Evolutionary conservation across 2,888 invertebrate species (phyloP).

Genomic region (Mesorhabditis sp.): DNA sequence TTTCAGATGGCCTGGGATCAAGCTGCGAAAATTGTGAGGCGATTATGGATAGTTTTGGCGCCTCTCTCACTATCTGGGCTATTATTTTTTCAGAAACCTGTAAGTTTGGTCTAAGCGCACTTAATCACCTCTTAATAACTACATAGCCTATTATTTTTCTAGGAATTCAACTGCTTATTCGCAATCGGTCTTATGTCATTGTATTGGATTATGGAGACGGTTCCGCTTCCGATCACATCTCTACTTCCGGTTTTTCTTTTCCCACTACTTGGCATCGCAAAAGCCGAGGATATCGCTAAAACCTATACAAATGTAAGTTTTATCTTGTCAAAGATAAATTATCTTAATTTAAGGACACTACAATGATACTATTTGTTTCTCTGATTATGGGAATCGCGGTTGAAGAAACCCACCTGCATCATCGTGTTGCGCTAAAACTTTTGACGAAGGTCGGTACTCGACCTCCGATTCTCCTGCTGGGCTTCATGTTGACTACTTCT

Average conservation of each 20-base stretch:
- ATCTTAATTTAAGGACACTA: conserved; percentile 23
- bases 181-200: conserved; percentile 27
- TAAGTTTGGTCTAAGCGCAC: too few species aligned
- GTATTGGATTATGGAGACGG: conserved; percentile 28
- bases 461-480: conserved; percentile 20
- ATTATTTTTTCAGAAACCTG: too few species aligned
- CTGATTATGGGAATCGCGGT: conserved; percentile 38
- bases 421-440: conserved; percentile 32
- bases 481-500: conserved; percentile 24
- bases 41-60: too few species aligned
- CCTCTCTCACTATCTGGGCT: too few species aligned
- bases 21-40: too few species aligned
- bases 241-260: conserved; percentile 39
- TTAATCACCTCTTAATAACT: too few species aligned
- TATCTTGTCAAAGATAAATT: not conserved
- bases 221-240: conserved; percentile 39
- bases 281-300: conserved; percentile 25
- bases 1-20: too few species aligned
- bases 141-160: conserved; percentile 8
- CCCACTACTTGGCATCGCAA: conserved; percentile 33
- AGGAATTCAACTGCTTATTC: conserved; percentile 36
- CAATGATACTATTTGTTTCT: conserved; percentile 27
- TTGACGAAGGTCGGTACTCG: conserved; percentile 24
- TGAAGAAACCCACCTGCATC: conserved; percentile 30
- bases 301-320: conserved; percentile 22